Percentiles rank a stretch among this genome's conserved stretches.
Evolutionary conservation across 2,888 invertebrate genomes (phyloP).

Genomic region (Teleogryllus oceanicus): DNA sequence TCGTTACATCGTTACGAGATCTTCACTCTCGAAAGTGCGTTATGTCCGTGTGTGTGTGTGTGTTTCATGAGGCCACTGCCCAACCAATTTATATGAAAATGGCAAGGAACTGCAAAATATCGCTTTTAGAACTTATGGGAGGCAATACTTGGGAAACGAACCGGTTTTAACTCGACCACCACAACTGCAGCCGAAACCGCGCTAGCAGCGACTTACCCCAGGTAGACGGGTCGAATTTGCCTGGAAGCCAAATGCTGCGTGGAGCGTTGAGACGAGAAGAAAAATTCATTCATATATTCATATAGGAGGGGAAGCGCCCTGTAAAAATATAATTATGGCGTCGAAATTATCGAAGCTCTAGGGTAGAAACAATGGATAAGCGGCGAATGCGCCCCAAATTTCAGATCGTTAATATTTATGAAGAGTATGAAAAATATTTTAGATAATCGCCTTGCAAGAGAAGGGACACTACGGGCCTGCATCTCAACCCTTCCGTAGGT

Average conservation of each 20-base stretch:
- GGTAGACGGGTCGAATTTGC: background rate
- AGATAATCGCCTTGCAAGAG: background rate
- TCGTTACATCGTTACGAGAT: no score
- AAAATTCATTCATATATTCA: conserved; percentile 18
- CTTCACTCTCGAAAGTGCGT: no score
- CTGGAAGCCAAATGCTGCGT: background rate
- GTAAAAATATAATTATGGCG: conserved; percentile 8
- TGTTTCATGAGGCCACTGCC: no score
- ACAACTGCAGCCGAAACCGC: background rate
- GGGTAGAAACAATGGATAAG: conserved; percentile 3
- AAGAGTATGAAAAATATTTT: background rate
- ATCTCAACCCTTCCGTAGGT: background rate
- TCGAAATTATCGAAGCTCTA: conserved; percentile 6
- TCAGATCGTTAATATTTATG: background rate
- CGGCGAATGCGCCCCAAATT: background rate
- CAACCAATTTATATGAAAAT: no score
- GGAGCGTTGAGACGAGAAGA: background rate
- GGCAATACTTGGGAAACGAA: background rate
- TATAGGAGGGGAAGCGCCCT: background rate
- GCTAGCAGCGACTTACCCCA: background rate
- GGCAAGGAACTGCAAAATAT: no score
- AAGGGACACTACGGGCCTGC: background rate
- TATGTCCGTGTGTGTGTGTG: no score
- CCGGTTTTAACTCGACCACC: background rate
- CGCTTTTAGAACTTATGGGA: no score